These are phyloP conservation scores for Eulemur coronatus DNA, from an alignment of 2,797 vertebrate genomes.

Conservation along the genomic window DNA sequence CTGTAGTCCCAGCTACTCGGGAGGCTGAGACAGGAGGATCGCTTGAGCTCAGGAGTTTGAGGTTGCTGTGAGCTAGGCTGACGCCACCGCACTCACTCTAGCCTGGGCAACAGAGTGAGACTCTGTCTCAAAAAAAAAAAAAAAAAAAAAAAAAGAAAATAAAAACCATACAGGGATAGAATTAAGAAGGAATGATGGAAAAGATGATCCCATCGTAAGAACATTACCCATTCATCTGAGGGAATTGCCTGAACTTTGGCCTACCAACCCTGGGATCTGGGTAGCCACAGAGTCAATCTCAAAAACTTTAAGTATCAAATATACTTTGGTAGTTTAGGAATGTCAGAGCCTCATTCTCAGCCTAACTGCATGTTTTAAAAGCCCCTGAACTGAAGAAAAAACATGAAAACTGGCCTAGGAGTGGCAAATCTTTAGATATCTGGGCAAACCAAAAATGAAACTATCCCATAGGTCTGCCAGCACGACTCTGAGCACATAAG, in stretches of 20 bases:
- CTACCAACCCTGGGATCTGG: neutral
- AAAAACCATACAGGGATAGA: neutral
- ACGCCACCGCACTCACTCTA: too few species aligned
- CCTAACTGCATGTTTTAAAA: neutral
- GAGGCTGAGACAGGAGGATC: too few species aligned
- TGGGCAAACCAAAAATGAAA: neutral
- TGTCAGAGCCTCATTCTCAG: neutral
- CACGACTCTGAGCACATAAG: neutral
- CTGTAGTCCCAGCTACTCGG: too few species aligned
- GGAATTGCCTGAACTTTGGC: neutral
- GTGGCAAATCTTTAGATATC: neutral
- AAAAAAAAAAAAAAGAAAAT: neutral
- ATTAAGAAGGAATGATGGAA: neutral
- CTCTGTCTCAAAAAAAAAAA: too few species aligned
- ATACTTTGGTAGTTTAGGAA: neutral
- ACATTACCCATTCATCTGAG: neutral
- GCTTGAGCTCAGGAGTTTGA: too few species aligned
- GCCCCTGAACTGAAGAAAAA: neutral
- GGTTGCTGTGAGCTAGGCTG: too few species aligned
- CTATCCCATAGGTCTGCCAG: neutral
- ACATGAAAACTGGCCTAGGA: neutral
- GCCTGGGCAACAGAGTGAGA: too few species aligned
- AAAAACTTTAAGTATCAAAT: neutral
- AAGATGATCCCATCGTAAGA: neutral
- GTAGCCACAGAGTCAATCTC: neutral